These are phyloP conservation scores for Amyelois transitella DNA, from an alignment of 1,140 invertebrate species.

Conservation along the genomic window DNA sequence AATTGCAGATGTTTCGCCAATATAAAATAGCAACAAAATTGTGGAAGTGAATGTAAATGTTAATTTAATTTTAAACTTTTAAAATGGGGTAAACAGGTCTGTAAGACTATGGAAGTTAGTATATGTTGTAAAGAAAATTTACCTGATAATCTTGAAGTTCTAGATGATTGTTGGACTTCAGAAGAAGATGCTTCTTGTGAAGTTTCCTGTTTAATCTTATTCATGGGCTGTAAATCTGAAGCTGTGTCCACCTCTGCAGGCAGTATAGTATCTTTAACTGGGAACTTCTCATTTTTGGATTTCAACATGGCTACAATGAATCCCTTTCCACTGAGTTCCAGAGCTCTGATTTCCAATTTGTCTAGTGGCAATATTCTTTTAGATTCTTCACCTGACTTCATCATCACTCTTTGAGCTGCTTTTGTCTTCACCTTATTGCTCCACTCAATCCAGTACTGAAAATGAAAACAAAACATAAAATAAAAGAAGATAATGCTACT, in stretches of 20 bases:
- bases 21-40: no score
- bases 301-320: conserved; percentile 18
- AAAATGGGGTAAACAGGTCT: no score
- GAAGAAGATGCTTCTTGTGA: conserved; percentile 11
- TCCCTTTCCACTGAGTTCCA: conserved; percentile 44
- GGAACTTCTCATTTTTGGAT: no score
- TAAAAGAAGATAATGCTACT: no score
- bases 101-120: no score
- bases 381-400: conserved; percentile 27
- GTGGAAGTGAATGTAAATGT: no score
- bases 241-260: conserved; percentile 35
- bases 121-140: no score
- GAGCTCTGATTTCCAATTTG: conserved; percentile 55
- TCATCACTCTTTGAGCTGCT: conserved; percentile 47
- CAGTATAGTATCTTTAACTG: no score
- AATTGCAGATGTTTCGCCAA: no score
- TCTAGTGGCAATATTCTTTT: conserved; percentile 46
- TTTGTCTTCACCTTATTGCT: conserved; percentile 62
- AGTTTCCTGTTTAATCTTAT: conserved; percentile 22
- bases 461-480: conserved; percentile 6
- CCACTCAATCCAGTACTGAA: conserved; percentile 67
- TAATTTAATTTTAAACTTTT: no score
- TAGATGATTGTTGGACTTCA: conserved; percentile 16
- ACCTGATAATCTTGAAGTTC: conserved; percentile 11
- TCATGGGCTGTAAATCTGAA: conserved; percentile 37